phyloP scores from a whole-genome alignment of 2,888 invertebrate species.

The Cerastis rubricosa region DNA sequence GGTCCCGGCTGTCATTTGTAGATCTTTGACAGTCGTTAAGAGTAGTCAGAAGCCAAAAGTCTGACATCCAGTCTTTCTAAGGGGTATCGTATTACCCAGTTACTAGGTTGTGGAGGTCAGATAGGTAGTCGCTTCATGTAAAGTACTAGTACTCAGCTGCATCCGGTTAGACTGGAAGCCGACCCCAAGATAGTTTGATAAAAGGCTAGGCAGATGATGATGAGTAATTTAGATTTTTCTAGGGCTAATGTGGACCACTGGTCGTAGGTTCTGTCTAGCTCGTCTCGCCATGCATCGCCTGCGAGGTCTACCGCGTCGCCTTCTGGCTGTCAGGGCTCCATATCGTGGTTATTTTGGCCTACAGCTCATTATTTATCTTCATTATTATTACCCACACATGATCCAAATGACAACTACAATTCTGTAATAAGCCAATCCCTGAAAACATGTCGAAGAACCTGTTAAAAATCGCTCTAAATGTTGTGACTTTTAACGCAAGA shows the following conservation, averaged over 20 bases:
- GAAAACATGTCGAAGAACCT: neutral
- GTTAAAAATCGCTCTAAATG: neutral
- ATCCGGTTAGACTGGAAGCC: too few relatives aligned
- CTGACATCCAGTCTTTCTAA: too few relatives aligned
- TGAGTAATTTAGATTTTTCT: too few relatives aligned
- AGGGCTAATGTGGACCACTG: neutral
- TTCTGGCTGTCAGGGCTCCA: neutral
- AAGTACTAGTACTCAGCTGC: too few relatives aligned
- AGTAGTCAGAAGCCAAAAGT: too few relatives aligned
- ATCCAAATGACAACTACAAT: neutral
- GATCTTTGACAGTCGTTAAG: too few relatives aligned
- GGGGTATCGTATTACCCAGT: too few relatives aligned
- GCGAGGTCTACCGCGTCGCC: neutral
- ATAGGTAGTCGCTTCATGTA: too few relatives aligned
- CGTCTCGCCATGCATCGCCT: neutral
- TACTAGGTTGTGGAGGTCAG: too few relatives aligned
- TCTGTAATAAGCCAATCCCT: neutral
- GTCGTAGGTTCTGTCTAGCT: neutral
- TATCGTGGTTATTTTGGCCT: neutral
- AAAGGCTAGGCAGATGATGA: too few relatives aligned
- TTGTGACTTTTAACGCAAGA: conserved; percentile 25
- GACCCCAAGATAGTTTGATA: too few relatives aligned
- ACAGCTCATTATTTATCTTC: neutral
- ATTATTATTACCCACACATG: neutral
- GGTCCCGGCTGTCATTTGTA: too few relatives aligned